Base-by-base conservation (phyloP, 2,888 invertebrate species). In the Sericinus montela region DNA sequence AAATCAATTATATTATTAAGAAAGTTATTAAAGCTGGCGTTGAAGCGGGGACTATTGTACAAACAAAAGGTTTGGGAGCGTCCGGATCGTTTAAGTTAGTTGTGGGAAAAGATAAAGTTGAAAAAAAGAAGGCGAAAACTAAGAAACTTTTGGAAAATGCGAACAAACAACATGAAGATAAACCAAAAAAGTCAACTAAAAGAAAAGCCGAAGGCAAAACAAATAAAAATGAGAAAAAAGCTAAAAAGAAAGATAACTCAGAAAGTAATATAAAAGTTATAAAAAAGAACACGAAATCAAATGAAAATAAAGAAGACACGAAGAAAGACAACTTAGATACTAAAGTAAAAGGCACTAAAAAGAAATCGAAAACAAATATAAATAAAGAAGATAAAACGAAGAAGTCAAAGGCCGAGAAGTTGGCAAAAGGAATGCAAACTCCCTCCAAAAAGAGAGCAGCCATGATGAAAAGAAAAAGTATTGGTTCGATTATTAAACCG, bases 401-500 rank as follows among this genome's bases (percentile, higher is more conserved):
- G 51, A 57, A 53, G 43, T 1, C 32, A 32, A 51, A 53, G 52
- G 29, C 16, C 37, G 50, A 38, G 0, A 66, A 55, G 53, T 53
- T 56, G 11, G 4, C 37, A 23, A 48, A 48, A 16, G 32, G 7
- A 1, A 38, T 50, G 13, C 51, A 57, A 38, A 70, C 77, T 49
- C 74, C 80, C n/a, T 36, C 64, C 23, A 78, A 82, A 57, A 83
- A 77, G 53, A 63, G 60, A 3, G 53, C 56, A 0, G 57, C 58
- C 35, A 69, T 80, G 59, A 69, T 72, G 60, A 83, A 75, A 50
- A 61, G 86, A 15, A 86, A 79, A 56, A 86, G 85, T 14, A 72
- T 82, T 0, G 84, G 84, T 0, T 75, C 80, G 0, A 81, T 86
- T 0, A 80, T 82, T 28, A 86, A 84, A 62, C 67, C 77, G 9